Conservation (phyloP, 2,888 invertebrate genomes). For the Griposia aprilina region DNA sequence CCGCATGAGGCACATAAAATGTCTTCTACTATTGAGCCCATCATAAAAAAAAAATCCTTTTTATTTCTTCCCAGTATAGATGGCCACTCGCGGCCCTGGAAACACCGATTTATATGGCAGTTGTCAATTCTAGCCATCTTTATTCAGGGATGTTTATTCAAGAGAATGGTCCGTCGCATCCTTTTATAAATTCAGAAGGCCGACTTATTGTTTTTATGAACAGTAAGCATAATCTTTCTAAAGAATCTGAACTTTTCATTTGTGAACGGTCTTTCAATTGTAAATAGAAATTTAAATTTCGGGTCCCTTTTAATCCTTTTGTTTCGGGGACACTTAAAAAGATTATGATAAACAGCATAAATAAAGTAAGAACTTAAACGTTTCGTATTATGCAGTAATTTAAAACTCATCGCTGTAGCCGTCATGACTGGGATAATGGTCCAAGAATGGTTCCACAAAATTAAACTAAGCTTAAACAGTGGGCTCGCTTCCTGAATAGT, state of each 20-base stretch:
- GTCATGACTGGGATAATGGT: constrained; percentile 75
- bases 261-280: constrained; percentile 53
- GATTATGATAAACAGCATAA: constrained; percentile 72
- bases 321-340: constrained; percentile 70
- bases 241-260: constrained; percentile 58
- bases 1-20: constrained; percentile 80
- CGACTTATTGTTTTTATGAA: constrained; percentile 60
- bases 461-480: constrained; percentile 80
- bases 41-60: constrained; percentile 82
- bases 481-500: constrained; percentile 70
- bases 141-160: constrained; percentile 68
- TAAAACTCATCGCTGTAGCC: constrained; percentile 73
- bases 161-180: constrained; percentile 53
- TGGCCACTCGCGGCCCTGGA: constrained; percentile 66
- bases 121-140: constrained; percentile 70
- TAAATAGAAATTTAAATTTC: constrained; percentile 62
- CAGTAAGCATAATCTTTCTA: constrained; percentile 49
- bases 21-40: constrained; percentile 75
- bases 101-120: constrained; percentile 70
- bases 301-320: constrained; percentile 68
- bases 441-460: constrained; percentile 80
- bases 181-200: constrained; percentile 54
- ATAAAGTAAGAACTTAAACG: constrained; percentile 73
- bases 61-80: constrained; percentile 74
- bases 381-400: constrained; percentile 76